Conservation (phyloP, 1,140 invertebrate species). For the Helicoverpa armigera region DNA sequence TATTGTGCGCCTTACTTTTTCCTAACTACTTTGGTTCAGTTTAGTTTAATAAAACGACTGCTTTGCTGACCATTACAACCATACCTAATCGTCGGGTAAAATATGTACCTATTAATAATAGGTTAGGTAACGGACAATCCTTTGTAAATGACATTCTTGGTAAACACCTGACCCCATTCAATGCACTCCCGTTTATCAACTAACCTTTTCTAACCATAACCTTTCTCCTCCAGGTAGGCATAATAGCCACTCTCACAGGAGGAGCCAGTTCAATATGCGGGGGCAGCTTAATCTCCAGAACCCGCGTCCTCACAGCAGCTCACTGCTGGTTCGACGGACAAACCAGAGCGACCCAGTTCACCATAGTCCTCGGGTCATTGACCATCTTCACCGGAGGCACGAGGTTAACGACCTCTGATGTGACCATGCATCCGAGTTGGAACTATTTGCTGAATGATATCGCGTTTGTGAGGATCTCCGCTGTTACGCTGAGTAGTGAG, state of each 20-base stretch:
- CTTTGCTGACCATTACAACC: too few relatives aligned
- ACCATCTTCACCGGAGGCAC: constrained; percentile 75
- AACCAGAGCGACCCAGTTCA: constrained; percentile 67
- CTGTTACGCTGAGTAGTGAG: constrained; percentile 70
- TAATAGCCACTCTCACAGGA: constrained; percentile 64
- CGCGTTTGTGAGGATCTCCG: constrained; percentile 82
- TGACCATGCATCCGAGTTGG: constrained; percentile 82
- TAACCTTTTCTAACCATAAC: too few relatives aligned
- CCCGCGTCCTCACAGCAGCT: constrained; percentile 87
- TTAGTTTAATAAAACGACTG: too few relatives aligned
- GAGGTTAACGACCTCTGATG: constrained; percentile 66
- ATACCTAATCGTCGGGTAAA: too few relatives aligned
- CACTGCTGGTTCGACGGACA: constrained; percentile 85
- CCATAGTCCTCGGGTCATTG: constrained; percentile 72
- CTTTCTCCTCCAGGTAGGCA: constrained; percentile 64
- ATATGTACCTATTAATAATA: too few relatives aligned
- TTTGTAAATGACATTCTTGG: too few relatives aligned
- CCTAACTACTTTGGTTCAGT: too few relatives aligned
- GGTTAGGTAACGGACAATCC: too few relatives aligned
- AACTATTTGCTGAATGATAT: constrained; percentile 84
- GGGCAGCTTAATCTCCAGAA: constrained; percentile 85
- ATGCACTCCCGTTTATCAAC: too few relatives aligned
- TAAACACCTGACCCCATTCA: too few relatives aligned
- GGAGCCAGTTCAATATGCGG: constrained; percentile 81
- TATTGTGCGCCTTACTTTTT: too few relatives aligned